A percentile compares a stretch with the other conserved stretches of the same genome.
Evolutionary conservation across 2,888 invertebrate genomes (phyloP).

Genomic region (Meganola albula): DNA sequence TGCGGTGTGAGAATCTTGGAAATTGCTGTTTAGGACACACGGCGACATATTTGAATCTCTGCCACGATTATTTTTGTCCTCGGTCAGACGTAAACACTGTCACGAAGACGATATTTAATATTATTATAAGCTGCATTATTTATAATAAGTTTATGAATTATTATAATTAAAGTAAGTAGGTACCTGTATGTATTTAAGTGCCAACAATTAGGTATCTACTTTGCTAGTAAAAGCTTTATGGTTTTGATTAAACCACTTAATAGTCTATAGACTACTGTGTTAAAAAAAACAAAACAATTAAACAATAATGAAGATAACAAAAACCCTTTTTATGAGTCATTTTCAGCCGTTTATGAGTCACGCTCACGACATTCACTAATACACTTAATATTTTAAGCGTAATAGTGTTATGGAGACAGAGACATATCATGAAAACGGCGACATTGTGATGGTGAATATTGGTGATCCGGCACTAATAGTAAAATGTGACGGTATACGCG

Average conservation of each 20-base stretch:
- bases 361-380: slow-evolving; percentile 28
- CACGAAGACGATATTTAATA: slow-evolving; percentile 38
- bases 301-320: slow-evolving; percentile 19
- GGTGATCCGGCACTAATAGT: slow-evolving; percentile 14
- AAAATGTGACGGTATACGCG: slow-evolving; percentile 40
- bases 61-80: slow-evolving; percentile 67
- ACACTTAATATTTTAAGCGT: slow-evolving; percentile 23
- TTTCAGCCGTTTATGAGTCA: slow-evolving; percentile 23
- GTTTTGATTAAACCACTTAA: too few species aligned
- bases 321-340: slow-evolving; percentile 19
- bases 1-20: slow-evolving; percentile 42
- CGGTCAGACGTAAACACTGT: slow-evolving; percentile 62
- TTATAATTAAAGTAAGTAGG: too few species aligned
- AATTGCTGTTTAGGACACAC: slow-evolving; percentile 60
- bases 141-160: too few species aligned
- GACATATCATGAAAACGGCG: slow-evolving; percentile 44
- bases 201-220: too few species aligned
- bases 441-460: slow-evolving; percentile 33
- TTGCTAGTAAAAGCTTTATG: too few species aligned
- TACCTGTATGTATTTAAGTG: too few species aligned
- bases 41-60: slow-evolving; percentile 75
- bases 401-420: slow-evolving; percentile 29
- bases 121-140: too few species aligned
- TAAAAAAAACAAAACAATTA: slow-evolving; percentile 13
- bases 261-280: slow-evolving; percentile 4